Evolutionary conservation across 1,140 invertebrate species (phyloP).

Genomic region (Contarinia nasturtii): DNA sequence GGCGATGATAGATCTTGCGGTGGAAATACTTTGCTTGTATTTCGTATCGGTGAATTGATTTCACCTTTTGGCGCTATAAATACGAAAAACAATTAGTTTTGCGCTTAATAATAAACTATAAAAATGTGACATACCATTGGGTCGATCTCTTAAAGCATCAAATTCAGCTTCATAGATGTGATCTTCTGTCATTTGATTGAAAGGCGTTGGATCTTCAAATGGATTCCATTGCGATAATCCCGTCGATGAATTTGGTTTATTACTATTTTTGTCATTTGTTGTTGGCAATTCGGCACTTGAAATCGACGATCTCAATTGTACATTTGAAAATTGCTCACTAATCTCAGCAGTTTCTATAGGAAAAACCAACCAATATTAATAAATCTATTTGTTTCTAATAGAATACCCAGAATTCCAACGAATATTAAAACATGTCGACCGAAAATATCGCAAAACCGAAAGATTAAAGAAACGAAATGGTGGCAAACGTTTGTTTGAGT

Average conservation of each 20-base stretch:
- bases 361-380: background rate
- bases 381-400: too few relatives aligned
- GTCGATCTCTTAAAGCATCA: conserved; percentile 61
- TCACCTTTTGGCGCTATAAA: background rate
- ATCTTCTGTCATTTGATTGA: conserved; percentile 60
- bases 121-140: conserved; percentile 43
- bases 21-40: background rate
- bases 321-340: too few relatives aligned
- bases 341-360: too few relatives aligned
- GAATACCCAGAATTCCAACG: too few relatives aligned
- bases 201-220: conserved; percentile 48
- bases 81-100: background rate
- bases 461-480: too few relatives aligned
- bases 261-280: conserved; percentile 8
- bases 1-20: background rate
- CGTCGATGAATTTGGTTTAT: conserved; percentile 22
- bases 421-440: too few relatives aligned
- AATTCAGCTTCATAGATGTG: conserved; percentile 74
- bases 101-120: background rate
- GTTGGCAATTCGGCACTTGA: background rate
- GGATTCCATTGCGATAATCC: conserved; percentile 55
- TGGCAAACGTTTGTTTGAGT: too few relatives aligned
- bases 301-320: background rate
- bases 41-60: background rate
- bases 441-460: too few relatives aligned